Conservation (phyloP, 2,113 vertebrate genomes). For the Aepyceros melampus region DNA sequence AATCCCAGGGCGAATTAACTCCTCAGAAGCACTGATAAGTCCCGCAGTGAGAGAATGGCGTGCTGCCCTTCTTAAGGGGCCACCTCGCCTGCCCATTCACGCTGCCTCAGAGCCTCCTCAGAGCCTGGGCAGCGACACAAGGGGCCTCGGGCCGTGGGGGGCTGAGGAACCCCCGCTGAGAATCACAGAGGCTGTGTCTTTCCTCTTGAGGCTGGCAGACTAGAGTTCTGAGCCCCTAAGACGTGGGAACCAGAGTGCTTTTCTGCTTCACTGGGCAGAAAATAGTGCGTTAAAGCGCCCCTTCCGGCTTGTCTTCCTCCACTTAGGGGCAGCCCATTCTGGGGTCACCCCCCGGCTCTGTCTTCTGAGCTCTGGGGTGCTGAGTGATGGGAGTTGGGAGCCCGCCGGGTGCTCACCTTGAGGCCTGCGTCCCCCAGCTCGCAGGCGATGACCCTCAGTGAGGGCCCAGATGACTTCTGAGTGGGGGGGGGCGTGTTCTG, state of each 20-base stretch:
- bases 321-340: neutral
- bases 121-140: neutral
- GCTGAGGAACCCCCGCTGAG: neutral
- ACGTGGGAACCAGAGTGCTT: neutral
- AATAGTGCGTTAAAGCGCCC: fast-evolving
- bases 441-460: neutral
- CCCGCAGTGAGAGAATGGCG: neutral
- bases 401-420: fast-evolving
- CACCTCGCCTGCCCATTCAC: neutral
- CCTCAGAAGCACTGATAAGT: neutral
- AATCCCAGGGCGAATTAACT: neutral
- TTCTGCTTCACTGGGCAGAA: neutral
- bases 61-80: neutral
- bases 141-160: fast-evolving
- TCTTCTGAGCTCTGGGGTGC: neutral
- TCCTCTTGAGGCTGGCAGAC: neutral
- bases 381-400: neutral
- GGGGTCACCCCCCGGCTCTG: neutral
- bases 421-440: neutral
- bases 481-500: fast-evolving
- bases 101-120: neutral
- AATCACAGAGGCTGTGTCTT: neutral
- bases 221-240: neutral
- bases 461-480: neutral
- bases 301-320: no score